Evolutionary conservation across 2,888 invertebrate species (phyloP).

Genomic region (Malthinus flaveolus): DNA sequence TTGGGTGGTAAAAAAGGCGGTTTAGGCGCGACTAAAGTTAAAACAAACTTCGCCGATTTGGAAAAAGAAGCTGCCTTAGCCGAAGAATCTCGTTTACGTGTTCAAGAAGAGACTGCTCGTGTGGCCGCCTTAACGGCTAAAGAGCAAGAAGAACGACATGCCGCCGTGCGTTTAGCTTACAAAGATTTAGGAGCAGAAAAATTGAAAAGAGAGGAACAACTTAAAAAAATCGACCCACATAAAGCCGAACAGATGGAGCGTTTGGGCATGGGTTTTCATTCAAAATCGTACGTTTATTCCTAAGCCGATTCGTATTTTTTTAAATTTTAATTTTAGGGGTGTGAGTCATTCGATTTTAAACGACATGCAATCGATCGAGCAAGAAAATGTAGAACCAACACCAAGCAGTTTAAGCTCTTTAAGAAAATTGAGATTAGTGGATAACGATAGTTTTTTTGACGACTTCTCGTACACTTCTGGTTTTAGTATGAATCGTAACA

Average conservation of each 20-base stretch:
- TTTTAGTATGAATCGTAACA: conserved; percentile 65
- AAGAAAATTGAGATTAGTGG: conserved; percentile 48
- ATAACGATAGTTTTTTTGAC: conserved; percentile 58
- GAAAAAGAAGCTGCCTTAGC: conserved; percentile 87
- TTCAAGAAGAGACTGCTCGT: conserved; percentile 53
- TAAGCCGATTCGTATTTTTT: conserved; percentile 7
- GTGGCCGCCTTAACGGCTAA: conserved; percentile 56
- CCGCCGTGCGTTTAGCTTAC: conserved; percentile 75
- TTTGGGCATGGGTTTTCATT: conserved; percentile 86
- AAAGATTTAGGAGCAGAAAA: conserved; percentile 71
- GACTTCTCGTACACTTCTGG: conserved; percentile 58
- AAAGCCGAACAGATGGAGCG: conserved; percentile 90
- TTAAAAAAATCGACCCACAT: conserved; percentile 74
- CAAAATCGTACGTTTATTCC: conserved; percentile 54
- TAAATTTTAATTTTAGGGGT: conserved; percentile 54
- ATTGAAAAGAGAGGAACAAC: conserved; percentile 71
- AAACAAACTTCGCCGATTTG: conserved; percentile 92
- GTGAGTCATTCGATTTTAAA: conserved; percentile 84
- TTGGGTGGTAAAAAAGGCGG: conserved; percentile 85
- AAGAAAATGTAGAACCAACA: conserved; percentile 66
- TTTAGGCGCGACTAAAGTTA: conserved; percentile 92
- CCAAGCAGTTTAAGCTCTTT: conserved; percentile 53
- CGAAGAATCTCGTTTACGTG: conserved; percentile 65
- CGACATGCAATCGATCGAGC: conserved; percentile 91
- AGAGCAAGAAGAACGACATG: conserved; percentile 71